phyloP scores from a whole-genome alignment of 2,797 vertebrate genomes.

The Tiaroga cobitis region DNA sequence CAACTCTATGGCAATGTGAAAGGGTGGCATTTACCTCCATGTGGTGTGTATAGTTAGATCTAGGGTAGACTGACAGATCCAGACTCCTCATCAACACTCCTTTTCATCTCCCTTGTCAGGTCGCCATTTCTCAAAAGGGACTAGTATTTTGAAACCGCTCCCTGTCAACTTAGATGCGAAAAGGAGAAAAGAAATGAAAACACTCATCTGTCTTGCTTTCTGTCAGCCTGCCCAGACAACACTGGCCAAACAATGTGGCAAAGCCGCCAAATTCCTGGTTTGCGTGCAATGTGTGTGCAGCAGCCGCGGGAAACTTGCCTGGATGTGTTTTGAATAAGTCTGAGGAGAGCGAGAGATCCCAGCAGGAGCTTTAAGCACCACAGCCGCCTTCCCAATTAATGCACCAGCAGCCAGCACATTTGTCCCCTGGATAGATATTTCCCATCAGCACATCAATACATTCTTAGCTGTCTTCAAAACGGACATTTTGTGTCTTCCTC shows the following conservation, averaged over 20 bases:
- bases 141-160: conserved; percentile 52
- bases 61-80: conserved; percentile 29
- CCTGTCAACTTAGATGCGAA: conserved; percentile 47
- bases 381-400: conserved; percentile 37
- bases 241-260: conserved; percentile 45
- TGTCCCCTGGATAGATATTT: conserved; percentile 29
- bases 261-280: conserved; percentile 50
- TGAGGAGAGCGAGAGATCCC: conserved; percentile 40
- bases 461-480: conserved; percentile 21
- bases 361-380: conserved; percentile 25
- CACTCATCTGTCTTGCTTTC: conserved; percentile 52
- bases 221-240: conserved; percentile 53
- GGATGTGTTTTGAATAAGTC: conserved; percentile 38
- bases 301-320: conserved; percentile 26
- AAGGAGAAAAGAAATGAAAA: conserved; percentile 43
- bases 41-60: conserved; percentile 37
- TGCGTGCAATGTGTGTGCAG: conserved; percentile 19
- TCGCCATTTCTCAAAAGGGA: conserved; percentile 53
- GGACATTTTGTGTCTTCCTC: not conserved
- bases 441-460: conserved; percentile 48
- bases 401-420: conserved; percentile 24
- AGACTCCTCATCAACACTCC: conserved; percentile 49
- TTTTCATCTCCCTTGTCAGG: conserved; percentile 48
- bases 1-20: not conserved
- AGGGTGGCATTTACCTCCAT: conserved; percentile 22